Conservation (phyloP, 2,113 vertebrate species). For the Archilochus colubris region DNA sequence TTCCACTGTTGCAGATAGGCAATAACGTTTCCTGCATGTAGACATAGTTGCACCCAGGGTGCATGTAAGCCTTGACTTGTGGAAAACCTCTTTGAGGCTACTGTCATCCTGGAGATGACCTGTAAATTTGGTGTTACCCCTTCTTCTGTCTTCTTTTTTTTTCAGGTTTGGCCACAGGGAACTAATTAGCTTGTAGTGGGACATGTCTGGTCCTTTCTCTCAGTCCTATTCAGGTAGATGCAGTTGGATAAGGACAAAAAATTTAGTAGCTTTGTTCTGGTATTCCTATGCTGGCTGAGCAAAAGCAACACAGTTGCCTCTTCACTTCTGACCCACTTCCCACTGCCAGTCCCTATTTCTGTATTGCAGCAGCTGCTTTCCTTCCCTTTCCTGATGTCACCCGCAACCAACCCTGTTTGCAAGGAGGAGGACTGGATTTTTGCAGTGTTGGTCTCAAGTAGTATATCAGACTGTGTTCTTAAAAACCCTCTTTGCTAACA, state of each 20-base stretch:
- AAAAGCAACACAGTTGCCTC: neutral
- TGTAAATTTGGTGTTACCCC: neutral
- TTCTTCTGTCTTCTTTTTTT: neutral
- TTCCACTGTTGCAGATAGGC: neutral
- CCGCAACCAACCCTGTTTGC: neutral
- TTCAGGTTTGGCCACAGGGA: neutral
- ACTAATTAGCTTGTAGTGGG: neutral
- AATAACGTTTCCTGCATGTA: neutral
- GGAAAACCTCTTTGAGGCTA: no score
- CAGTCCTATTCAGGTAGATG: neutral
- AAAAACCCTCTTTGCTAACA: neutral
- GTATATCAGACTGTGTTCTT: neutral
- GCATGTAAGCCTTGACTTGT: neutral
- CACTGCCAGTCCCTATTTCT: neutral
- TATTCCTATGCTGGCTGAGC: neutral
- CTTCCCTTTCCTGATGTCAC: neutral
- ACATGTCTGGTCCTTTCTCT: neutral
- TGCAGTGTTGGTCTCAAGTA: neutral
- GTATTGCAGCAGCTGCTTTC: neutral
- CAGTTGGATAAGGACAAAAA: rapidly evolving
- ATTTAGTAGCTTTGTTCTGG: neutral
- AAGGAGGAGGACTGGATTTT: neutral
- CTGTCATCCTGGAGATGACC: neutral
- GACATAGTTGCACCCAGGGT: neutral
- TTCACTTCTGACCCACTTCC: neutral